Evolutionary conservation across 2,888 invertebrate species (phyloP).

Genomic region (Drosophila diplacantha): DNA sequence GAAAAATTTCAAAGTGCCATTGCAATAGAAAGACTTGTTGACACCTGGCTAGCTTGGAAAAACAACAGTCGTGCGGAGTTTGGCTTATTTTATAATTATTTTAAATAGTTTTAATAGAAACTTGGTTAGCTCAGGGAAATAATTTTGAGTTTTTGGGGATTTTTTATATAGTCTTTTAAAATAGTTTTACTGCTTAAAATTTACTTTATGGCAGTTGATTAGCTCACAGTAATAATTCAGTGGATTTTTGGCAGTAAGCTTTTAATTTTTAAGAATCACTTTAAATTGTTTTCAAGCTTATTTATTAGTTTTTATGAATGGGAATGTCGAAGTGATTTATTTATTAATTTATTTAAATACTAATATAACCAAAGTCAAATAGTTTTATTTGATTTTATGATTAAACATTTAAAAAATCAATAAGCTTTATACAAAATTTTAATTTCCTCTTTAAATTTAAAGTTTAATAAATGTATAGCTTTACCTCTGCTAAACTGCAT

Average conservation of each 20-base stretch:
- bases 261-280: neutral
- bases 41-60: slow-evolving; percentile 13
- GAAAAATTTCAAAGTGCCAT: slow-evolving; percentile 58
- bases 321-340: too few species aligned
- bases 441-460: neutral
- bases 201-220: slow-evolving; percentile 3
- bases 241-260: neutral
- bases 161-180: neutral
- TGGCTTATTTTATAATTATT: neutral
- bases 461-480: neutral
- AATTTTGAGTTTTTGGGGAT: slow-evolving; percentile 5
- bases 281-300: neutral
- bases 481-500: neutral
- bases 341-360: neutral
- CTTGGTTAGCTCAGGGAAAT: neutral
- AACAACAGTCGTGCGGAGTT: slow-evolving; percentile 1
- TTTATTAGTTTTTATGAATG: neutral
- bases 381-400: neutral
- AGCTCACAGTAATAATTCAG: neutral
- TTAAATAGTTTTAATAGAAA: neutral
- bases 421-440: too few species aligned
- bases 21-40: slow-evolving; percentile 31
- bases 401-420: neutral
- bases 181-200: neutral
- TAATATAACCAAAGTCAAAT: neutral